phyloP scores from a whole-genome alignment of 2,113 vertebrate genomes.

The Motacilla tschutschensis region DNA sequence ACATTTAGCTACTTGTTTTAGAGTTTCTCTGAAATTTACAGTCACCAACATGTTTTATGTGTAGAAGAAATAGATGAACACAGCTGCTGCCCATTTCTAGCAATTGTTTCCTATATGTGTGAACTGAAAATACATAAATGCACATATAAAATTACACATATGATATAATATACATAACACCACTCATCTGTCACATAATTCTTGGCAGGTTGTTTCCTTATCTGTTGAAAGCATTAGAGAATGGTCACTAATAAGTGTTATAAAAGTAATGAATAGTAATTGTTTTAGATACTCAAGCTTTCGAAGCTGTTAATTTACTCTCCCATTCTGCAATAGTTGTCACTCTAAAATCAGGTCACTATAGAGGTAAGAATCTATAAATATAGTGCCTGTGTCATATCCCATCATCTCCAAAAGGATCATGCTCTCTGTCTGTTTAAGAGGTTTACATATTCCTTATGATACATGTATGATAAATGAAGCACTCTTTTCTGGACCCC shows the following conservation, averaged over 20 bases:
- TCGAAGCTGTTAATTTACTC: constrained; percentile 68
- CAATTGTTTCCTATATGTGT: constrained; percentile 35
- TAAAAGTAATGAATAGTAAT: constrained; percentile 52
- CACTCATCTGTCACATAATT: background rate
- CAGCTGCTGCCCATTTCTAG: constrained; percentile 9
- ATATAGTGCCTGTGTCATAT: constrained; percentile 82
- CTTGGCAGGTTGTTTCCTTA: constrained; percentile 32
- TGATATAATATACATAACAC: background rate
- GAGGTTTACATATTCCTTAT: constrained; percentile 80
- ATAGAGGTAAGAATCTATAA: constrained; percentile 75
- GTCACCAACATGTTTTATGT: constrained; percentile 17
- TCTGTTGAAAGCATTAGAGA: constrained; percentile 45
- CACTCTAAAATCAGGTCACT: constrained; percentile 74
- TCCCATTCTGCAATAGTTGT: constrained; percentile 61
- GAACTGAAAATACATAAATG: background rate
- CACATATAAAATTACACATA: background rate
- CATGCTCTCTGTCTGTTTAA: constrained; percentile 79
- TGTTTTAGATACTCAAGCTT: constrained; percentile 47
- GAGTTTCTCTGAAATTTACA: constrained; percentile 49
- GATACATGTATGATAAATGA: constrained; percentile 86
- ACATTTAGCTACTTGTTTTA: constrained; percentile 61
- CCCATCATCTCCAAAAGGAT: constrained; percentile 80
- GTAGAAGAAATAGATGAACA: constrained; percentile 25
- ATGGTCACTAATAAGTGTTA: constrained; percentile 43
- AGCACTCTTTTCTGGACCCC: constrained; percentile 80